A percentile compares a stretch with the other conserved stretches of the same genome.
These are phyloP conservation scores for Julus scanicus DNA, from an alignment of 2,888 invertebrate species.

Conservation along the genomic window DNA sequence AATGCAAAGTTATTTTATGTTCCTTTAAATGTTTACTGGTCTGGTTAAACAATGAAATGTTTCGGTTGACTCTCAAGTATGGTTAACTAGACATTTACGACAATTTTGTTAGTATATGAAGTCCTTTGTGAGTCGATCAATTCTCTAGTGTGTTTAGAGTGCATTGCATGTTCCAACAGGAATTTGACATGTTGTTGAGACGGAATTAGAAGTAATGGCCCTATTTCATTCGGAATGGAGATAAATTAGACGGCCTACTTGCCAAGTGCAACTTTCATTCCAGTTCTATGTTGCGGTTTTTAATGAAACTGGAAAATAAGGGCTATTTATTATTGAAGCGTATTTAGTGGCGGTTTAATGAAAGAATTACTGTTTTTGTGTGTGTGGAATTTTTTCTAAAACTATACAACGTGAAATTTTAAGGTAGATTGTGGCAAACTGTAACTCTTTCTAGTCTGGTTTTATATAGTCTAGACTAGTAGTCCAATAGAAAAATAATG, in stretches of 20 bases:
- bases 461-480: too few relatives aligned
- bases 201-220: constrained; percentile 5
- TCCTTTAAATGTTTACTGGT: not conserved
- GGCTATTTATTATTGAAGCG: not conserved
- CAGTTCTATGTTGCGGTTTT: not conserved
- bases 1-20: not conserved
- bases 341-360: not conserved
- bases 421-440: too few relatives aligned
- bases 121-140: not conserved
- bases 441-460: too few relatives aligned
- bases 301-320: not conserved
- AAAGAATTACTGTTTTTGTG: not conserved
- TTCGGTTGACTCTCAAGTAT: not conserved
- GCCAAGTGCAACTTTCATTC: not conserved
- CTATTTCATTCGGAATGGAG: not conserved
- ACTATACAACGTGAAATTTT: too few relatives aligned
- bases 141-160: not conserved
- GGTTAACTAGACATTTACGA: constrained; percentile 1
- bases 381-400: too few relatives aligned
- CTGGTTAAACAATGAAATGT: not conserved
- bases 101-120: not conserved
- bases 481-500: too few relatives aligned
- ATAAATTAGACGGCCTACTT: not conserved
- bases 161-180: not conserved
- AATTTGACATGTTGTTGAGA: constrained; percentile 26